phyloP scores from a whole-genome alignment of 2,888 invertebrate species.

The Melanophora roralis region DNA sequence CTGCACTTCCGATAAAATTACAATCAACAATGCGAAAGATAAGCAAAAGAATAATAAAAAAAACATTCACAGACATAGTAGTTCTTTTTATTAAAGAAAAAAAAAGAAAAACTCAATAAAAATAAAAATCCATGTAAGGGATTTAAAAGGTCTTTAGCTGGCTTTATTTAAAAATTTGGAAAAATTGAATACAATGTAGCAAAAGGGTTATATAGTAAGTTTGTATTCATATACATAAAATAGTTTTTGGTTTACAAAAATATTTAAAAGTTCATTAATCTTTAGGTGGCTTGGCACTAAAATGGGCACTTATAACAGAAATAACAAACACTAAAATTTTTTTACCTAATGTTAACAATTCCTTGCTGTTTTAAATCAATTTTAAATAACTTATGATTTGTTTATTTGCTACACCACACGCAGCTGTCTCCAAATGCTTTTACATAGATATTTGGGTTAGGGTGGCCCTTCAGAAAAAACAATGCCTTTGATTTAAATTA shows the following conservation, averaged over 20 bases:
- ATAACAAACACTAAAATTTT: neutral
- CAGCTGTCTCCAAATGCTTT: neutral
- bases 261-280: constrained; percentile 51
- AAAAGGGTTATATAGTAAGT: constrained; percentile 12
- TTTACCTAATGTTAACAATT: constrained; percentile 16
- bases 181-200: constrained; percentile 48
- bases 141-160: constrained; percentile 40
- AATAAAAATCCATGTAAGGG: constrained; percentile 20
- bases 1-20: constrained; percentile 56
- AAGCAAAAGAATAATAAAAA: neutral
- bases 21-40: constrained; percentile 13
- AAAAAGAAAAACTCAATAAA: constrained; percentile 1
- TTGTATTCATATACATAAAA: no score
- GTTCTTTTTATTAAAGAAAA: neutral
- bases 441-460: no score
- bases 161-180: constrained; percentile 43
- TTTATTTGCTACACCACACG: neutral
- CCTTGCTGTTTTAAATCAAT: constrained; percentile 42
- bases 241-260: constrained; percentile 2
- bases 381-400: constrained; percentile 4
- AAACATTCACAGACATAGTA: neutral
- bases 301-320: neutral
- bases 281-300: constrained; percentile 5
- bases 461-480: no score
- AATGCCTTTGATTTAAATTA: no score